Evolutionary conservation across 2,797 vertebrate species (phyloP).

Genomic region (Xiphophorus birchmanni): DNA sequence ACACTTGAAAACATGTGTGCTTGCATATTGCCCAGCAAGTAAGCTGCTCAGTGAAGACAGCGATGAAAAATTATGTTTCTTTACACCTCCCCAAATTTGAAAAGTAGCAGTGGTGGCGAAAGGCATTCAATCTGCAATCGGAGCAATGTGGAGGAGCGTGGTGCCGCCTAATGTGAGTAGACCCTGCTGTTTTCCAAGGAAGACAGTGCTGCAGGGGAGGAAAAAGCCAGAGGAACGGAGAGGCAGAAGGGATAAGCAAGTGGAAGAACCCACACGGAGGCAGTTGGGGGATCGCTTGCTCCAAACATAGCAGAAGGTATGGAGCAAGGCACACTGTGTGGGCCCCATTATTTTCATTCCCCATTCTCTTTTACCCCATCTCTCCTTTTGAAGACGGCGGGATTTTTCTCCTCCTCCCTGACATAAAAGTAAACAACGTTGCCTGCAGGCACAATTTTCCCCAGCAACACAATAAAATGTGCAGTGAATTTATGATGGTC

Average conservation of each 20-base stretch:
- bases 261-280: slow-evolving; percentile 74
- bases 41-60: slow-evolving; percentile 56
- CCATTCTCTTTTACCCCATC: slow-evolving; percentile 73
- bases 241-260: slow-evolving; percentile 54
- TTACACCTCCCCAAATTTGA: slow-evolving; percentile 66
- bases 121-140: slow-evolving; percentile 73
- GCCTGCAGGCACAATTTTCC: slow-evolving; percentile 99
- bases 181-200: slow-evolving; percentile 75
- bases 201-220: slow-evolving; percentile 74
- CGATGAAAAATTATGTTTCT: slow-evolving; percentile 69
- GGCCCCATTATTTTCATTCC: slow-evolving; percentile 86
- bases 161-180: slow-evolving; percentile 68
- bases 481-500: slow-evolving; percentile 99
- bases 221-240: slow-evolving; percentile 54
- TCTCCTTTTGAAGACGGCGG: slow-evolving; percentile 91
- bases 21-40: slow-evolving; percentile 38
- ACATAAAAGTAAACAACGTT: slow-evolving; percentile 99
- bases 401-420: slow-evolving; percentile 86
- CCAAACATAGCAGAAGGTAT: slow-evolving; percentile 79
- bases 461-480: slow-evolving; percentile 99
- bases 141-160: slow-evolving; percentile 68
- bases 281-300: slow-evolving; percentile 67
- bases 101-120: slow-evolving; percentile 60
- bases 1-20: slow-evolving; percentile 28
- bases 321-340: slow-evolving; percentile 78